phyloP scores from a whole-genome alignment of 2,888 invertebrate genomes.

The Brachypalpus laphriformis region DNA sequence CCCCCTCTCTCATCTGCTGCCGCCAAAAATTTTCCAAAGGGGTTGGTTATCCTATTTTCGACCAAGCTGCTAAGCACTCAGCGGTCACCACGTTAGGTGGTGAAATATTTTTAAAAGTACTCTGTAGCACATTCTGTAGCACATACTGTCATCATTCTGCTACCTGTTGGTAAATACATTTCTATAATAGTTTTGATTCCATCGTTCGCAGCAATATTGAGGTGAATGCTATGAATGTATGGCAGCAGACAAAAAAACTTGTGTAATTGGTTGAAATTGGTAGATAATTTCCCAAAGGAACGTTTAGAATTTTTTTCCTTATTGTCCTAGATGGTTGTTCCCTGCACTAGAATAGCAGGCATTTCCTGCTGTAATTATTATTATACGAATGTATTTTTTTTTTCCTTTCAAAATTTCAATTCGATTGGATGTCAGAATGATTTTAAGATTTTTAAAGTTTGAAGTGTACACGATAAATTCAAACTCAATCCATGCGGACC shows the following conservation, averaged over 20 bases:
- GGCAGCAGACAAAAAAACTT: not conserved
- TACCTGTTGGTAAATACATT: not conserved
- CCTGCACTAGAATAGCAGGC: not conserved
- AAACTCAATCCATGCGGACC: no score
- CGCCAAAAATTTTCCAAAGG: no score
- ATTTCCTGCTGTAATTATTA: not conserved
- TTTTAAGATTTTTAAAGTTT: no score
- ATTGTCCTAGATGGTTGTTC: not conserved
- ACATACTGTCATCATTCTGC: not conserved
- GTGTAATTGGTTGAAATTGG: slow-evolving; percentile 28
- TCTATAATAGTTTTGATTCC: not conserved
- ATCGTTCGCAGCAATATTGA: not conserved
- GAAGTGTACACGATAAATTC: no score
- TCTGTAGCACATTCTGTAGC: no score
- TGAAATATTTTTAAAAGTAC: no score
- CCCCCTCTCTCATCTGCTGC: no score
- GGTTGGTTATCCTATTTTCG: no score
- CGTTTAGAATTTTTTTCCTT: not conserved
- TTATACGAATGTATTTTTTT: not conserved
- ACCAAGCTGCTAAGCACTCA: no score
- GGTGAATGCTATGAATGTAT: not conserved
- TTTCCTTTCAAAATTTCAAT: not conserved
- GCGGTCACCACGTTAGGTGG: no score
- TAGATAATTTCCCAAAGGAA: slow-evolving; percentile 23
- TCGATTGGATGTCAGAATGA: not conserved